phyloP scores from a whole-genome alignment of 2,113 vertebrate genomes.

The Cyprinodon brontotheroides region DNA sequence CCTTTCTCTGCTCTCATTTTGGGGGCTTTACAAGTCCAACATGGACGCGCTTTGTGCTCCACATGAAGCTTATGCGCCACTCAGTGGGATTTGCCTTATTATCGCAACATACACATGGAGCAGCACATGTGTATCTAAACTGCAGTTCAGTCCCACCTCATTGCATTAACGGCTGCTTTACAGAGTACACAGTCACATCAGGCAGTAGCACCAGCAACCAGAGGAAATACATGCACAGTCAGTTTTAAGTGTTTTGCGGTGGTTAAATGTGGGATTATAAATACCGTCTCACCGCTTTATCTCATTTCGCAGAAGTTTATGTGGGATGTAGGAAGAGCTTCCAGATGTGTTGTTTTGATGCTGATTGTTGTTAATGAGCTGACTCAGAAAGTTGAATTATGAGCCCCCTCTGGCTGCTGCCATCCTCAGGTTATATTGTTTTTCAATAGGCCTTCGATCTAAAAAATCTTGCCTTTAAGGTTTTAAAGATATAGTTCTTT shows the following conservation, averaged over 20 bases:
- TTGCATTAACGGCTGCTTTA: constrained; percentile 63
- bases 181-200: constrained; percentile 43
- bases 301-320: constrained; percentile 72
- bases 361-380: constrained; percentile 56
- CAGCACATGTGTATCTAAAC: constrained; percentile 40
- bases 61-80: constrained; percentile 6
- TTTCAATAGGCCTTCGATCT: constrained; percentile 22
- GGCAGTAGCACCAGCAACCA: constrained; percentile 67
- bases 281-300: constrained; percentile 67
- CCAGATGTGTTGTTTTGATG: constrained; percentile 65
- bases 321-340: constrained; percentile 60
- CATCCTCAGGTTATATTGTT: constrained; percentile 3
- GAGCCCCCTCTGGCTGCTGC: constrained; percentile 52
- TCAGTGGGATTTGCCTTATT: constrained; percentile 14
- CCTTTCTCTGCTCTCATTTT: constrained; percentile 35
- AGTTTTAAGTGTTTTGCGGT: constrained; percentile 68
- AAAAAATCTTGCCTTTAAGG: not conserved
- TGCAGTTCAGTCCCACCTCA: constrained; percentile 47
- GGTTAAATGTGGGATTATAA: constrained; percentile 64
- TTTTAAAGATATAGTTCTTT: constrained; percentile 30
- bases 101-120: constrained; percentile 25
- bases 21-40: constrained; percentile 18
- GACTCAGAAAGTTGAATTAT: constrained; percentile 64
- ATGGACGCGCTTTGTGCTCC: not conserved
- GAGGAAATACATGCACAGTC: constrained; percentile 60